Percentiles rank a stretch among this genome's conserved stretches.
Evolutionary conservation across 2,113 vertebrate genomes (phyloP).

Genomic region (Myotis lucifugus): DNA sequence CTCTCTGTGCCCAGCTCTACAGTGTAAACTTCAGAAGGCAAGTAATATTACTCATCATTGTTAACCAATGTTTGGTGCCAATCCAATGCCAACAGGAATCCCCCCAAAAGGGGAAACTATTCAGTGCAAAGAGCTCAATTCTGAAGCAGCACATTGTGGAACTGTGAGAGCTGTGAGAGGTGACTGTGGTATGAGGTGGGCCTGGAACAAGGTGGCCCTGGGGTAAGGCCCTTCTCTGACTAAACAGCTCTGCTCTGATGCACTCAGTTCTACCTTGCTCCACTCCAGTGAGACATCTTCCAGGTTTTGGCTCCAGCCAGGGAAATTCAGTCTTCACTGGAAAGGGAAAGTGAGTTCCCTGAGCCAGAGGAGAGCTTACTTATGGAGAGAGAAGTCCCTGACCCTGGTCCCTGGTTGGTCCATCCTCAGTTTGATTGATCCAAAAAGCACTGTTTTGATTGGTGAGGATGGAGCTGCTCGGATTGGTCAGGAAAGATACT

Average conservation of each 20-base stretch:
- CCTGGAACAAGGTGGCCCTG: background rate
- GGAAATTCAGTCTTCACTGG: background rate
- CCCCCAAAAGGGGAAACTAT: background rate
- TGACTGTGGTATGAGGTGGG: background rate
- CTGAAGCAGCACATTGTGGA: background rate
- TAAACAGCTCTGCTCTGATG: background rate
- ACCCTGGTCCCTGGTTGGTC: background rate
- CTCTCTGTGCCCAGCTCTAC: background rate
- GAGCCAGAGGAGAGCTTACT: background rate
- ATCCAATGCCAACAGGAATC: background rate
- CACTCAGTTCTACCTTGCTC: background rate
- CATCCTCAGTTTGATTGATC: background rate
- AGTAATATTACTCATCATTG: background rate
- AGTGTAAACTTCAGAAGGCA: background rate
- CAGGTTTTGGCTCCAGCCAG: background rate
- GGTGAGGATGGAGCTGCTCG: background rate
- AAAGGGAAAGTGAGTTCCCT: background rate
- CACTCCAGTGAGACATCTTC: background rate
- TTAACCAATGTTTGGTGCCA: background rate
- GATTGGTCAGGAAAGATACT: background rate
- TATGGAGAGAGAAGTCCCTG: background rate
- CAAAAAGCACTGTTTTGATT: background rate
- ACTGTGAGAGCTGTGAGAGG: background rate
- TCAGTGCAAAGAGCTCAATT: background rate
- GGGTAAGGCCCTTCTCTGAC: background rate